A percentile compares a stretch with the other conserved stretches of the same genome.
These are phyloP conservation scores for Heliothis peltigera DNA, from an alignment of 2,888 invertebrate genomes.

Conservation along the genomic window DNA sequence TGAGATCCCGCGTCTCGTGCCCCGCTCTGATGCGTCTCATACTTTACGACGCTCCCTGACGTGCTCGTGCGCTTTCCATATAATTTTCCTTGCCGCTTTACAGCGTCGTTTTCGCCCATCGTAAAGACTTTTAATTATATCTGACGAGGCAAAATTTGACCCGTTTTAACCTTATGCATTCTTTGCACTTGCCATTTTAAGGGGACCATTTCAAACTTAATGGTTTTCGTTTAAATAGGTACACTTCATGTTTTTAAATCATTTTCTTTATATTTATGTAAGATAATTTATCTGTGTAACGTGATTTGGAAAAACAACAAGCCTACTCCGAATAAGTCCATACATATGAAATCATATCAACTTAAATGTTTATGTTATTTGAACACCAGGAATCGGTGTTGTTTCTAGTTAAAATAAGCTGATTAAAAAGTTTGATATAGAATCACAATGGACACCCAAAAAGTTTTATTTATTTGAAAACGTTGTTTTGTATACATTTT, in stretches of 20 bases:
- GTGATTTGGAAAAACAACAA: not conserved
- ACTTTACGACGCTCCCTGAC: conserved; percentile 77
- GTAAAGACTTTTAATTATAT: conserved; percentile 86
- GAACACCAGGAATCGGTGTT: conserved; percentile 57
- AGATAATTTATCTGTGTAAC: not conserved
- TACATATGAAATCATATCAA: conserved; percentile 24
- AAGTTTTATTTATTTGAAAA: conserved; percentile 44
- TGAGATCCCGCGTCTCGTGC: conserved; percentile 1
- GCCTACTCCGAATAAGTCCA: not conserved
- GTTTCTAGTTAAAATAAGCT: conserved; percentile 65
- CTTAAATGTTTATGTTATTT: conserved; percentile 39
- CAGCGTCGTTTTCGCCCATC: conserved; percentile 84
- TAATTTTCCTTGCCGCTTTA: conserved; percentile 81
- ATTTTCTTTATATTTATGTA: conserved; percentile 41
- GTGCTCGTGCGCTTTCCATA: conserved; percentile 74
- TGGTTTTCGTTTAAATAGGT: conserved; percentile 72
- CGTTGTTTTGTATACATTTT: conserved; percentile 21
- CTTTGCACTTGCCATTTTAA: conserved; percentile 73
- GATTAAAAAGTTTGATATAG: conserved; percentile 71
- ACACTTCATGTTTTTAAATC: conserved; percentile 53
- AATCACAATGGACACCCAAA: conserved; percentile 61
- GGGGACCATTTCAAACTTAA: conserved; percentile 66
- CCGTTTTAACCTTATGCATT: conserved; percentile 76
- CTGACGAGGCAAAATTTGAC: conserved; percentile 80
- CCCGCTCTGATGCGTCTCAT: conserved; percentile 60